phyloP scores from a whole-genome alignment of 2,113 vertebrate genomes.

The Centropus unirufus region DNA sequence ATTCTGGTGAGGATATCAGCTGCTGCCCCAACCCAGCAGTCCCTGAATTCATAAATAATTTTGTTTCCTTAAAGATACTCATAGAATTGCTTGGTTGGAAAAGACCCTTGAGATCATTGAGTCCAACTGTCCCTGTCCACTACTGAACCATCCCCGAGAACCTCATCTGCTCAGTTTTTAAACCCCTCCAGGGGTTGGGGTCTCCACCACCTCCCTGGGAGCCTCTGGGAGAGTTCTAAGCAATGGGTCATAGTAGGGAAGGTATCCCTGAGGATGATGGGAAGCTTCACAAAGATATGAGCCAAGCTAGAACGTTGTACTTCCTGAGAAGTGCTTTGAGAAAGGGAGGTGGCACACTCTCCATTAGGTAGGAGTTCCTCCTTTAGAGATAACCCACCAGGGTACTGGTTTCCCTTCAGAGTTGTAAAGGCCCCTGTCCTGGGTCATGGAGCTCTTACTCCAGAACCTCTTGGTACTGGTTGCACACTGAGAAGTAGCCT shows the following conservation, averaged over 20 bases:
- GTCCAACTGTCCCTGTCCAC: too few relatives aligned
- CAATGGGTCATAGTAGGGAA: background rate
- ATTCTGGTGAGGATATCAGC: constrained; percentile 32
- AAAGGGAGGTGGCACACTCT: background rate
- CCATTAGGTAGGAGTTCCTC: background rate
- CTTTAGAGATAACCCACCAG: background rate
- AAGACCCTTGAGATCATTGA: too few relatives aligned
- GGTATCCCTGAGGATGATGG: background rate
- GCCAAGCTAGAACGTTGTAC: background rate
- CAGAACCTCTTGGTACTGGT: background rate
- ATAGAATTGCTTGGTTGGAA: too few relatives aligned
- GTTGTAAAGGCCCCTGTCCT: background rate
- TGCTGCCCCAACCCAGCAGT: constrained; percentile 16
- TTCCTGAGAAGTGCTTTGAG: background rate
- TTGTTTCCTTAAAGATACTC: constrained; percentile 27
- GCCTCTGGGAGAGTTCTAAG: background rate
- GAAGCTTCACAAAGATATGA: background rate
- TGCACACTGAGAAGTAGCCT: background rate
- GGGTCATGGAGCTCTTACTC: background rate
- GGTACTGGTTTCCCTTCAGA: background rate
- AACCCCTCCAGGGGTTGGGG: too few relatives aligned
- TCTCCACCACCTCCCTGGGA: too few relatives aligned
- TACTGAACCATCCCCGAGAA: too few relatives aligned
- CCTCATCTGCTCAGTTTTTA: too few relatives aligned
- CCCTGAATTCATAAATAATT: constrained; percentile 37